Percentiles rank a stretch among this genome's conserved stretches.
These are phyloP conservation scores for Sycophila texana DNA, from an alignment of 2,888 invertebrate genomes.

Conservation along the genomic window DNA sequence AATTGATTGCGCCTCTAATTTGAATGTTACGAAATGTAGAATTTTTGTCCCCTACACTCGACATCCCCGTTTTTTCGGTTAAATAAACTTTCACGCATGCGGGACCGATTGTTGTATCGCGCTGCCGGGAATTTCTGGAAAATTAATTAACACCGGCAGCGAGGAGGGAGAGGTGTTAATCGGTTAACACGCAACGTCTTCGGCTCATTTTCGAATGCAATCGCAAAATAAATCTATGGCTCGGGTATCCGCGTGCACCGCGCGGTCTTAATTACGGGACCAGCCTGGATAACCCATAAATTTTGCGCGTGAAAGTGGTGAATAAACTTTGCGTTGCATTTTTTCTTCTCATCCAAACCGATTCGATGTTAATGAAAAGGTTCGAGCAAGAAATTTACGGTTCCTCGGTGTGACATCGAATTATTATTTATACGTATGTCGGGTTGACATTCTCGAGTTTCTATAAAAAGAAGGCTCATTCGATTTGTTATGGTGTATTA, in stretches of 20 bases:
- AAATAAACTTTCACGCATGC: slow-evolving; percentile 1
- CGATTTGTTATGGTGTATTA: too few species aligned
- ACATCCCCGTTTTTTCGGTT: not conserved
- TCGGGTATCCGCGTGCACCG: too few species aligned
- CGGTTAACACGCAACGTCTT: not conserved
- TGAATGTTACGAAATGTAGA: slow-evolving; percentile 2
- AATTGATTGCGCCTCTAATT: slow-evolving; percentile 36
- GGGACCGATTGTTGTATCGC: not conserved
- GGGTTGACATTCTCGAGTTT: not conserved
- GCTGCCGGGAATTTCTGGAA: not conserved
- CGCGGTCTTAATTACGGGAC: not conserved
- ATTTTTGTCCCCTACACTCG: slow-evolving; percentile 2
- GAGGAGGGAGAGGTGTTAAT: not conserved
- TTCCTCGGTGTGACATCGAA: slow-evolving; percentile 22
- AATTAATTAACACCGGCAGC: not conserved
- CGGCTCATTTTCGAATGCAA: not conserved
- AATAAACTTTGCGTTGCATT: slow-evolving; percentile 28
- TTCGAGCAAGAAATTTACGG: not conserved
- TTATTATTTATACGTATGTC: slow-evolving; percentile 25
- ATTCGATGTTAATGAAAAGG: not conserved
- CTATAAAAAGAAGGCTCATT: too few species aligned
- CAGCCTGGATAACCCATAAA: not conserved
- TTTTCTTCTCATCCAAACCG: slow-evolving; percentile 1
- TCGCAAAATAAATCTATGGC: not conserved
- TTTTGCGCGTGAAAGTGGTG: slow-evolving; percentile 27